Evolutionary conservation across 1,140 invertebrate species (phyloP).

Genomic region (Drosophila gunungcola): DNA sequence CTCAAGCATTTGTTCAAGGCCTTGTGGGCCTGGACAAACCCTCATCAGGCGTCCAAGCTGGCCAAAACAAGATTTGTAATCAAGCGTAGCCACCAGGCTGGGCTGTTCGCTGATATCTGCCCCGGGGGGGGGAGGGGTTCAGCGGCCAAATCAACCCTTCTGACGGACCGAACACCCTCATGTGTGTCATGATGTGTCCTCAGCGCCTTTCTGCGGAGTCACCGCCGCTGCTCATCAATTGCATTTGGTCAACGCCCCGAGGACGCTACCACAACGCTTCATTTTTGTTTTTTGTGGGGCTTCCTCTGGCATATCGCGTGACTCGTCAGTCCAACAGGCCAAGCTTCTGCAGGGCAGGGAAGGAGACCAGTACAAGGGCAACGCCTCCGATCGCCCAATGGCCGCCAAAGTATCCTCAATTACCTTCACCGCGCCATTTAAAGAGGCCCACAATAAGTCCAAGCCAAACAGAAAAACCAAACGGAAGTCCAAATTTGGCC

Average conservation of each 20-base stretch:
- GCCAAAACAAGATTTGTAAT: conserved; percentile 50
- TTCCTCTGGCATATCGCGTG: conserved; percentile 61
- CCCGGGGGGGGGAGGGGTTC: not conserved
- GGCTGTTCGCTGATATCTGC: conserved; percentile 1
- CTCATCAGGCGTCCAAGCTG: not conserved
- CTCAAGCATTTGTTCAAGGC: conserved; percentile 12
- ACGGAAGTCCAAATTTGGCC: conserved; percentile 51
- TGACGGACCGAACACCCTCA: not conserved
- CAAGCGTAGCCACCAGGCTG: conserved; percentile 43
- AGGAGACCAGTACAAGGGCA: conserved; percentile 29
- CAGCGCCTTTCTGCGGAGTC: conserved; percentile 29
- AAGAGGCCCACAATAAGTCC: conserved; percentile 11
- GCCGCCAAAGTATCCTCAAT: conserved; percentile 64
- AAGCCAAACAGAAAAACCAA: conserved; percentile 25
- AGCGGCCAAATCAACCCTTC: conserved; percentile 5
- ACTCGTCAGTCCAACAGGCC: conserved; percentile 40
- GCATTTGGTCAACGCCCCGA: conserved; percentile 69
- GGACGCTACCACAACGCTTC: conserved; percentile 31
- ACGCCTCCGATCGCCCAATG: conserved; percentile 66
- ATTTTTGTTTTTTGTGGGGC: conserved; percentile 50
- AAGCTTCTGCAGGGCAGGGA: not conserved
- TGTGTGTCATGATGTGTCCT: not conserved
- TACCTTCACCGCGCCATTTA: conserved; percentile 63
- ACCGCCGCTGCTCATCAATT: conserved; percentile 54
- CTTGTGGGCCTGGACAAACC: not conserved